phyloP scores from a whole-genome alignment of 2,888 invertebrate genomes.

The Chymomyza amoena region DNA sequence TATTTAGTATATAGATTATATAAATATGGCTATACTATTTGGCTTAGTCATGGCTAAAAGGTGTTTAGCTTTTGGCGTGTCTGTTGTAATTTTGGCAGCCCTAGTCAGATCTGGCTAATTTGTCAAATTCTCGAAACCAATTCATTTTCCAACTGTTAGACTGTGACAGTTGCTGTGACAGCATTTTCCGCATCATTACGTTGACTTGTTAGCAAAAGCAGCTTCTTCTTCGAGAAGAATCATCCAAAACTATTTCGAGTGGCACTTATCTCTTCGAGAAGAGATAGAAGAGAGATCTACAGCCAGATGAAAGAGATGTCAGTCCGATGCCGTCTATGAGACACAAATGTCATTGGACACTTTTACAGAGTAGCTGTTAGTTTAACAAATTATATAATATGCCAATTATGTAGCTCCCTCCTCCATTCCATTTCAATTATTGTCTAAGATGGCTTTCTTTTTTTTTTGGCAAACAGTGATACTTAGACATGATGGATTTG shows the following conservation, averaged over 20 bases:
- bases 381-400: constrained; percentile 54
- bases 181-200: constrained; percentile 65
- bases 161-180: constrained; percentile 58
- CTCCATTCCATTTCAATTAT: constrained; percentile 39
- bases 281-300: neutral
- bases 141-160: constrained; percentile 52
- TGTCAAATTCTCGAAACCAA: constrained; percentile 49
- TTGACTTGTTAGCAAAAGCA: neutral
- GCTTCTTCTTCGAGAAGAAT: too few relatives aligned
- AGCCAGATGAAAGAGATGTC: neutral
- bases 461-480: neutral
- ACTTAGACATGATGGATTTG: neutral
- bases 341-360: constrained; percentile 30
- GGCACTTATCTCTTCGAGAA: neutral
- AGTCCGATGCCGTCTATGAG: constrained; percentile 2
- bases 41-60: neutral
- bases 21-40: neutral
- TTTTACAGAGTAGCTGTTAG: constrained; percentile 53
- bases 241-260: neutral
- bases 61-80: neutral
- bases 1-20: neutral
- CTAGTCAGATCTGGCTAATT: constrained; percentile 39
- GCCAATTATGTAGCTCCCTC: constrained; percentile 56
- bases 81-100: neutral
- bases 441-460: constrained; percentile 6